Conservation (phyloP, 2,113 vertebrate species). For the Marcusenius ussheri region DNA sequence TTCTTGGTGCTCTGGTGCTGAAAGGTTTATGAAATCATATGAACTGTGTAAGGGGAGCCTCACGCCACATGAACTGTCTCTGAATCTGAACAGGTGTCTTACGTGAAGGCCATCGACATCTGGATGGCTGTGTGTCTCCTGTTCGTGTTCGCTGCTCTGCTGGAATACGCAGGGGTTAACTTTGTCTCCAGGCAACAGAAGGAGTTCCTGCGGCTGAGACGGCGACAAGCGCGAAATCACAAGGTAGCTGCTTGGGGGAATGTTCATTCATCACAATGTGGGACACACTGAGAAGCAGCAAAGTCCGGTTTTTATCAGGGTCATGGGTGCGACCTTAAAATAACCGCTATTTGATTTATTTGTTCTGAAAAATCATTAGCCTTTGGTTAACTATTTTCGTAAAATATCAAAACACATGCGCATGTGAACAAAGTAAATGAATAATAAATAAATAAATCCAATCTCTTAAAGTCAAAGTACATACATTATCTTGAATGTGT, state of each 20-base stretch:
- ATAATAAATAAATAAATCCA: neutral
- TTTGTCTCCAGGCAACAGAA: constrained; percentile 98
- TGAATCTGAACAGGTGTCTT: constrained; percentile 75
- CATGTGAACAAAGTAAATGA: neutral
- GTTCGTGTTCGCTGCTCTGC: constrained; percentile 92
- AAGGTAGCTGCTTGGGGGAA: constrained; percentile 65
- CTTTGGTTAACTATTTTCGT: neutral
- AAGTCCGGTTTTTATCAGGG: neutral
- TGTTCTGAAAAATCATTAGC: neutral
- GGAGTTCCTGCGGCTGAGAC: constrained; percentile 89
- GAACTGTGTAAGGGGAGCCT: neutral
- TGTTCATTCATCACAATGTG: neutral
- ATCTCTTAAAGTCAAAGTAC: neutral
- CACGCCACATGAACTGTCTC: constrained; percentile 29
- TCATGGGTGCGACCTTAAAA: neutral
- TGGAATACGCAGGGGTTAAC: constrained; percentile 97
- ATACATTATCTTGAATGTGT: neutral
- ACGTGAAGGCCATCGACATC: constrained; percentile 98
- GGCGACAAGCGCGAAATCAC: constrained; percentile 78
- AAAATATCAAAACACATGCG: neutral
- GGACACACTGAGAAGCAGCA: neutral
- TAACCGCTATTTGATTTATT: neutral
- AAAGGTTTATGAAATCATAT: neutral
- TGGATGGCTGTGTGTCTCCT: constrained; percentile 99
- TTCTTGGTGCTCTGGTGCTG: neutral